A percentile compares a stretch with the other conserved stretches of the same genome.
Evolutionary conservation across 2,113 vertebrate species (phyloP).

Genomic region (Eleginops maclovinus): DNA sequence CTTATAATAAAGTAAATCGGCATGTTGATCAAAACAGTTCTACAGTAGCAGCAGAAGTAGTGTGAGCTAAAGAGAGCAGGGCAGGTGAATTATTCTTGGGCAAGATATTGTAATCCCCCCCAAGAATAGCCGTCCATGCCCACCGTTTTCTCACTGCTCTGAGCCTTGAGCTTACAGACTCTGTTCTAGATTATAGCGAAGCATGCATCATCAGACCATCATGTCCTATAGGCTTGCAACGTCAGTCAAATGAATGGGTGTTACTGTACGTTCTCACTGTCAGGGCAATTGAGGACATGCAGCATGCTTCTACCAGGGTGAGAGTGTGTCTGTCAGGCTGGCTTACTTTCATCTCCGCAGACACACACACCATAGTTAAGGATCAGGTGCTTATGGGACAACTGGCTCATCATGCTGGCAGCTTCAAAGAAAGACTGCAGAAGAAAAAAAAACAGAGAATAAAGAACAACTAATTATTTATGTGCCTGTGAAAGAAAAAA

Average conservation of each 20-base stretch:
- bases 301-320: not conserved
- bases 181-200: not conserved
- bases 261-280: too few species aligned
- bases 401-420: slow-evolving; percentile 99
- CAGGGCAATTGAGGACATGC: not conserved
- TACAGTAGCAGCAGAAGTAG: not conserved
- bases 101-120: slow-evolving; percentile 39
- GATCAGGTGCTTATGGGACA: slow-evolving; percentile 96
- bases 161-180: not conserved
- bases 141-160: not conserved
- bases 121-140: slow-evolving; percentile 37
- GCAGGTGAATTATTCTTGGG: not conserved
- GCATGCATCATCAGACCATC: not conserved
- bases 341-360: slow-evolving; percentile 97
- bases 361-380: slow-evolving; percentile 98
- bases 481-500: not conserved
- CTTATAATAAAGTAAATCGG: not conserved
- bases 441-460: slow-evolving; percentile 15
- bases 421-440: slow-evolving; percentile 97
- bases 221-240: slow-evolving; percentile 2
- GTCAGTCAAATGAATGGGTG: not conserved
- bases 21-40: not conserved
- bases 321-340: not conserved
- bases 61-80: not conserved
- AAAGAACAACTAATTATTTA: not conserved